Evolutionary conservation across 53 echinoderm and acorn worm species (phyloP).

Genomic region (Hippasteria phrygiana): DNA sequence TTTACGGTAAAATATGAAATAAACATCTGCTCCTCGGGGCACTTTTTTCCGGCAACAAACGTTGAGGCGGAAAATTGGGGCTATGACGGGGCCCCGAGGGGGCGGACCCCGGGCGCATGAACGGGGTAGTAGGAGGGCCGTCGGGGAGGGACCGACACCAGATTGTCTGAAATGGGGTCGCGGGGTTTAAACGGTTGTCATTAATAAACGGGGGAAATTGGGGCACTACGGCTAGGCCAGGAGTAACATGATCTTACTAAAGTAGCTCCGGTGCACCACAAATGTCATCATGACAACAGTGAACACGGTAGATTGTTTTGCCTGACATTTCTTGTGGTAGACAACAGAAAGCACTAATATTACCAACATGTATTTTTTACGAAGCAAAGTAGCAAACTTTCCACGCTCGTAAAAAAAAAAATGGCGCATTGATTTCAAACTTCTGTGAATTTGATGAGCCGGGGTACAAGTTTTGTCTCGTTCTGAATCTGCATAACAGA

Average conservation of each 20-base stretch:
- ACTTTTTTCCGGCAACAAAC: neutral
- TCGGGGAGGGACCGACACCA: constrained; percentile 32
- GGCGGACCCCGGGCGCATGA: neutral
- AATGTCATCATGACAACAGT: neutral
- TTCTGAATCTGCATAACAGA: too few species aligned
- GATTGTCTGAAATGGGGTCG: constrained; percentile 44
- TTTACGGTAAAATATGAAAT: neutral
- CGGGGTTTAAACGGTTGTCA: constrained; percentile 31
- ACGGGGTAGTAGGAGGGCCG: neutral
- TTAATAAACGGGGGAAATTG: constrained; percentile 44
- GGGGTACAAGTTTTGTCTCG: too few species aligned
- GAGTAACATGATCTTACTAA: too few species aligned
- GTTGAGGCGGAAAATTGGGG: constrained; percentile 20
- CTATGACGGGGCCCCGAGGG: neutral
- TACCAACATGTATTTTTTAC: neutral
- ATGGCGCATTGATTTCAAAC: too few species aligned
- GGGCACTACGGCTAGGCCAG: too few species aligned
- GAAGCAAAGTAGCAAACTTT: neutral
- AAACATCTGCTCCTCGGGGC: constrained; percentile 49
- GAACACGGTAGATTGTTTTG: neutral
- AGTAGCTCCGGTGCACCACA: too few species aligned
- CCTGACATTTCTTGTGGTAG: neutral
- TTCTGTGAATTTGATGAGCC: too few species aligned
- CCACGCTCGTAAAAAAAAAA: neutral
- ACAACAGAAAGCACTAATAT: neutral